phyloP scores from a whole-genome alignment of 2,797 vertebrate species.

The Liparis tanakae region DNA sequence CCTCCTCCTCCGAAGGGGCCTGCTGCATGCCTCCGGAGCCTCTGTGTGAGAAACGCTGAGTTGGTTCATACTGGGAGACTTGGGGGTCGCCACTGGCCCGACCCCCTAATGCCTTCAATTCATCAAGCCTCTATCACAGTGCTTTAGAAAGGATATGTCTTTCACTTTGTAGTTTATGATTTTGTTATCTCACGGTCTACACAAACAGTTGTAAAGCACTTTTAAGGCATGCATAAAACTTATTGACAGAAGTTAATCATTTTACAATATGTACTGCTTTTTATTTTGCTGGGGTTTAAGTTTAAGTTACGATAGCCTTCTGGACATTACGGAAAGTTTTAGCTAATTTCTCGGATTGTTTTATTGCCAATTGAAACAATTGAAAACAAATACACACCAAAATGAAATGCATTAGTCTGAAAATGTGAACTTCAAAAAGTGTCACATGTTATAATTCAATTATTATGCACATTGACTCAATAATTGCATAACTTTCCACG shows the following conservation, averaged over 20 bases:
- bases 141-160: conserved; percentile 22
- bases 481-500: neutral
- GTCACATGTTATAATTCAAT: neutral
- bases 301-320: neutral
- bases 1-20: conserved; percentile 64
- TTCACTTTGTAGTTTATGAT: conserved; percentile 40
- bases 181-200: conserved; percentile 26
- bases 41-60: conserved; percentile 69
- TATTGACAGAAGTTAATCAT: conserved; percentile 18
- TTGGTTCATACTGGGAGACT: conserved; percentile 60
- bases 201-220: conserved; percentile 27
- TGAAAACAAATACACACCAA: no score
- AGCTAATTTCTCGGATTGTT: conserved; percentile 1
- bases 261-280: conserved; percentile 18
- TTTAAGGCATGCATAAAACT: conserved; percentile 15
- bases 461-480: neutral
- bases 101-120: conserved; percentile 42
- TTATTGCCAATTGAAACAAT: no score
- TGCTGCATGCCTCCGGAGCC: conserved; percentile 70
- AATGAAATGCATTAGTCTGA: no score
- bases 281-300: conserved; percentile 6
- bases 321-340: neutral
- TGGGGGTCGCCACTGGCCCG: conserved; percentile 48
- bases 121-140: conserved; percentile 36
- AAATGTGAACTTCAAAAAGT: neutral